Base-by-base conservation (phyloP, 2,113 vertebrate genomes). In the Megaceryle maxima region DNA sequence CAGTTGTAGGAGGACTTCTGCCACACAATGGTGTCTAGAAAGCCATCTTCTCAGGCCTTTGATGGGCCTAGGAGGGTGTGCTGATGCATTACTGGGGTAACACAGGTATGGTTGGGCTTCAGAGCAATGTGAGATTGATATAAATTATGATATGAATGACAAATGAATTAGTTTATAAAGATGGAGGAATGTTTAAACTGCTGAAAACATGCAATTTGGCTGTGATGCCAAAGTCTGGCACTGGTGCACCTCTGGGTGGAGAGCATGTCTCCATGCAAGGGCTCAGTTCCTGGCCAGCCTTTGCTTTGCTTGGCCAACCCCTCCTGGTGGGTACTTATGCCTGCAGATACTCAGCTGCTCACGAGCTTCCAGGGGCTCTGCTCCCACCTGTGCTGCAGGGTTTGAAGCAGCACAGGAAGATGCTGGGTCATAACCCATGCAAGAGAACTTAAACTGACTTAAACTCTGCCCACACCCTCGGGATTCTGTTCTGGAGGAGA, bases 61-160 rank as follows among this genome's bases (percentile, higher is more conserved):
- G 24, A 8, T 60, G 25, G 60, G 35, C 43, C 19, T 86, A 8
- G 62, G 55, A 63, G 35, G 8, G 25, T 24, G 29, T 85, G 66
- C 62, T 50, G 33, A 4, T 60, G 37, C 14, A 2, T 57, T 39
- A 4, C 6, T 24, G 46, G 26, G 16, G 8, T 70, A 62, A 10
- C 4, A 0, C n/a, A 44, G 33, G 31, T 16, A 1, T 18, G 14
- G 17, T 0, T 63, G 35, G 81, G n/a, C 87, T 72, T 92, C 66
- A 17, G 24, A 76, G 29, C 43, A 51, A 0, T 1, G 0, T 2
- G 1, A 37, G 26, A 5, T 33, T 41, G 29, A 22, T 60, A 18
- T 13, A 25, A 39, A 25, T 51, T 28, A 25, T 21, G 11, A 35
- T 16, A 26, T 3, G 12, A 69, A 37, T 53, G 48, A 14, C 24